Percentiles rank a stretch among this genome's conserved stretches.
Conservation (phyloP, 2,888 invertebrate genomes). For the Arrhopalites spinosus region DNA sequence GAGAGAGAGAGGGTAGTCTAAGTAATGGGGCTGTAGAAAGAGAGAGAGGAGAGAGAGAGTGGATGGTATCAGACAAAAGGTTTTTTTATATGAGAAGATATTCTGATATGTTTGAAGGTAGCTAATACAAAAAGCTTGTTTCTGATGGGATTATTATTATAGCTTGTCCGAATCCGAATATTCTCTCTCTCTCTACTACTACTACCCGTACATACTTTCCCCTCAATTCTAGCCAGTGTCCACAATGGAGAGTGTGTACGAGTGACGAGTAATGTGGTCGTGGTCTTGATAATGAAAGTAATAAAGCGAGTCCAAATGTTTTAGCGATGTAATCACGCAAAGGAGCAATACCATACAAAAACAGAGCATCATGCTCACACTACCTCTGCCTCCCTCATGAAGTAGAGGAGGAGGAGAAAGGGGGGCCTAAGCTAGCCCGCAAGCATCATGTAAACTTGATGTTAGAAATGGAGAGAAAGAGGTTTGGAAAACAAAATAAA, state of each 20-base stretch:
- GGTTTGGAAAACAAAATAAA: background rate
- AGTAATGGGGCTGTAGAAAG: too few relatives aligned
- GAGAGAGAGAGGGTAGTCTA: too few relatives aligned
- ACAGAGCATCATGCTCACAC: too few relatives aligned
- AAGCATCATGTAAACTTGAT: background rate
- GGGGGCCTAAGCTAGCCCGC: too few relatives aligned
- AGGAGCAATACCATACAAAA: constrained; percentile 43
- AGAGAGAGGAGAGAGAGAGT: too few relatives aligned
- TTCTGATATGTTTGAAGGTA: too few relatives aligned
- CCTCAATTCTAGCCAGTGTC: background rate
- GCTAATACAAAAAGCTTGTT: too few relatives aligned
- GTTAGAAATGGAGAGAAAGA: background rate
- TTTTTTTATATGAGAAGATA: too few relatives aligned
- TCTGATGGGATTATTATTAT: too few relatives aligned
- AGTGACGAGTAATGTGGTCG: constrained; percentile 1
- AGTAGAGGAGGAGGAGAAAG: background rate
- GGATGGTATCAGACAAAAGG: too few relatives aligned
- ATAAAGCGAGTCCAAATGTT: constrained; percentile 42
- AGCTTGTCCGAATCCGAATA: too few relatives aligned
- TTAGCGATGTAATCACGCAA: constrained; percentile 46
- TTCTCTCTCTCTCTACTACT: background rate
- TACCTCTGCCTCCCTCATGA: background rate
- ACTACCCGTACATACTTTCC: background rate
- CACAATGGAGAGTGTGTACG: background rate
- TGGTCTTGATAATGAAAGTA: constrained; percentile 51